A percentile compares a stretch with the other conserved stretches of the same genome.
These are phyloP conservation scores for Eulithis prunata DNA, from an alignment of 2,888 invertebrate genomes.

Conservation along the genomic window DNA sequence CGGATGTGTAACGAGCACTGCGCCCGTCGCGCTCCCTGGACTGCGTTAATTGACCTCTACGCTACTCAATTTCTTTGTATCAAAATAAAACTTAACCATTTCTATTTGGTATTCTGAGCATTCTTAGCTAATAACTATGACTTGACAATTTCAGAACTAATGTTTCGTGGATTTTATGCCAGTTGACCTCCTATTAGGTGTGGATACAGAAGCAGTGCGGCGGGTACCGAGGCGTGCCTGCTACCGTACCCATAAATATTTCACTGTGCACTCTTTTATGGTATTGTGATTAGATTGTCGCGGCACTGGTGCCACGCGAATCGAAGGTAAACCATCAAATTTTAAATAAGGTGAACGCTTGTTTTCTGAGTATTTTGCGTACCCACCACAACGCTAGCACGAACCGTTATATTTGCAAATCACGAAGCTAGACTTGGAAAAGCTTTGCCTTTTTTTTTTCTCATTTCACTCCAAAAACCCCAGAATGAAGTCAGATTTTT, in stretches of 20 bases:
- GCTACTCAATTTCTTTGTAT: conserved; percentile 62
- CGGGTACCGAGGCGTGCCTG: conserved; percentile 69
- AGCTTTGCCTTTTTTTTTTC: conserved; percentile 1
- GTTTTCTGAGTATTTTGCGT: conserved; percentile 48
- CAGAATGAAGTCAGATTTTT: neutral
- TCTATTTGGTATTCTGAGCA: conserved; percentile 21
- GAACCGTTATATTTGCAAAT: conserved; percentile 42
- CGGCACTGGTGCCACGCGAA: conserved; percentile 60
- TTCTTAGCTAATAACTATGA: neutral
- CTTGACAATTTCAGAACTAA: conserved; percentile 16
- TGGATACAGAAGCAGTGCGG: conserved; percentile 45
- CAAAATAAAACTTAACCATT: conserved; percentile 47
- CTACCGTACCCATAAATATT: conserved; percentile 73
- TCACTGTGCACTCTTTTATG: conserved; percentile 75
- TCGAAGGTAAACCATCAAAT: conserved; percentile 67
- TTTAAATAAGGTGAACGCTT: conserved; percentile 63
- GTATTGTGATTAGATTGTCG: conserved; percentile 76
- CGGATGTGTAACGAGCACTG: conserved; percentile 70
- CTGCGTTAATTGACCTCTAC: conserved; percentile 68
- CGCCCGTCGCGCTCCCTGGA: conserved; percentile 64
- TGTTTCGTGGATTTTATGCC: conserved; percentile 25
- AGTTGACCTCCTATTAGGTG: conserved; percentile 18
- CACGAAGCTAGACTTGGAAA: conserved; percentile 36
- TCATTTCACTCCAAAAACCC: conserved; percentile 5
- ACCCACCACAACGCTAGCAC: conserved; percentile 40